A percentile compares a stretch with the other conserved stretches of the same genome.
Evolutionary conservation across 2,797 vertebrate genomes (phyloP).

Genomic region (Buceros bicornis): DNA sequence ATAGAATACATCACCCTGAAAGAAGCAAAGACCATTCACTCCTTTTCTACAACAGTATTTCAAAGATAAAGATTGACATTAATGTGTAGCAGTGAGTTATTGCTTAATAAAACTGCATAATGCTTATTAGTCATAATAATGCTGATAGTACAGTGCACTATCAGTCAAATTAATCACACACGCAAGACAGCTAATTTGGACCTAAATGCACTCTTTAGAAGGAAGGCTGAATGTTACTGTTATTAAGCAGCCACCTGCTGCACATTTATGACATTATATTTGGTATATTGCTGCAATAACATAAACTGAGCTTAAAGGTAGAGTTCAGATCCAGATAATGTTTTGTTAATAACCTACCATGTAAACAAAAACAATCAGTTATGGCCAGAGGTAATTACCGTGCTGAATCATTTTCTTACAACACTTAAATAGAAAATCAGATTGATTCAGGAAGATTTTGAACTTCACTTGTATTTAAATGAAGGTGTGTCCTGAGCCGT

Average conservation of each 20-base stretch:
- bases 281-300: constrained; percentile 30
- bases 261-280: neutral
- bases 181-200: constrained; percentile 10
- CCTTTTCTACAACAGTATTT: constrained; percentile 4
- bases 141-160: neutral
- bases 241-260: constrained; percentile 5
- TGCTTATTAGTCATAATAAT: neutral
- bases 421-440: constrained; percentile 8
- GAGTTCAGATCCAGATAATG: neutral
- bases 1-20: neutral
- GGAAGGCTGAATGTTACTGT: neutral
- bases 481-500: constrained; percentile 7
- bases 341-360: constrained; percentile 19
- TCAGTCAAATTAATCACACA: neutral
- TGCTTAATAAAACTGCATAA: neutral
- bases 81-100: neutral
- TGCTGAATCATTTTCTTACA: constrained; percentile 55
- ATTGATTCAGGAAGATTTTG: constrained; percentile 37
- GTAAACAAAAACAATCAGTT: constrained; percentile 53
- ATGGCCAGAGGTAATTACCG: constrained; percentile 7
- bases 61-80: neutral
- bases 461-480: constrained; percentile 19
- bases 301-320: neutral
- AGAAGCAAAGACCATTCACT: neutral
- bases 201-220: constrained; percentile 4